Percentiles rank a stretch among this genome's conserved stretches.
These are phyloP conservation scores for Stenodema calcarata DNA, from an alignment of 2,888 invertebrate species.

Conservation along the genomic window DNA sequence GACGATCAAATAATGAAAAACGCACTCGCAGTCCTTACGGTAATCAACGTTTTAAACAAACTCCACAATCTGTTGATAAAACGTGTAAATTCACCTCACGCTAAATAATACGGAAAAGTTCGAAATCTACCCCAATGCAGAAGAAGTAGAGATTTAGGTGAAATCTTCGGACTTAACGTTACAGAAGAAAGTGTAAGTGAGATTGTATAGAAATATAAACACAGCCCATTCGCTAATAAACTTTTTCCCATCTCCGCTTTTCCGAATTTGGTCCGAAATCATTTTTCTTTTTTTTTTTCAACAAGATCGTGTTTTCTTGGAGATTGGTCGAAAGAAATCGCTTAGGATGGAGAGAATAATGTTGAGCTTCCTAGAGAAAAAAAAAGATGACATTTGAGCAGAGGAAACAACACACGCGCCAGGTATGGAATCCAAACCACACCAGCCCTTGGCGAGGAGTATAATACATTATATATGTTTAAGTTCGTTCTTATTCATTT, in stretches of 20 bases:
- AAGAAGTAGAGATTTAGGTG: not conserved
- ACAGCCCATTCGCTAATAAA: slow-evolving; percentile 42
- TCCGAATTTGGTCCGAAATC: slow-evolving; percentile 38
- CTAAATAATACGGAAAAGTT: not conserved
- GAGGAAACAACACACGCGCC: not conserved
- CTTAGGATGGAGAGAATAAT: slow-evolving; percentile 17
- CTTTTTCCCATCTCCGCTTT: not conserved
- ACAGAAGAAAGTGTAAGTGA: not conserved
- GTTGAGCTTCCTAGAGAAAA: slow-evolving; percentile 46
- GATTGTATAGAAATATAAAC: slow-evolving; percentile 18
- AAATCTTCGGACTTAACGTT: not conserved
- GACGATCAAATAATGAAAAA: too few species aligned
- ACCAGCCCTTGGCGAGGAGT: not conserved
- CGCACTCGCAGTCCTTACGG: too few species aligned
- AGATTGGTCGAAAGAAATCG: not conserved
- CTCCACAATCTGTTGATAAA: too few species aligned
- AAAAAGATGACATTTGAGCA: slow-evolving; percentile 24
- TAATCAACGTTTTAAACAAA: too few species aligned
- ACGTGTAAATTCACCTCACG: too few species aligned
- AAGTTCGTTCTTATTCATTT: not conserved
- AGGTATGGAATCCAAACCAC: not conserved
- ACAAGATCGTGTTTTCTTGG: not conserved
- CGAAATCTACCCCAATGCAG: not conserved
- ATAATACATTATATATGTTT: not conserved
- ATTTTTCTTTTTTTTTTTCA: slow-evolving; percentile 10